Evolutionary conservation across 1,140 invertebrate genomes (phyloP), one percentile per base, ranked within the genome.

Genomic region (Glomeris maerens): DNA sequence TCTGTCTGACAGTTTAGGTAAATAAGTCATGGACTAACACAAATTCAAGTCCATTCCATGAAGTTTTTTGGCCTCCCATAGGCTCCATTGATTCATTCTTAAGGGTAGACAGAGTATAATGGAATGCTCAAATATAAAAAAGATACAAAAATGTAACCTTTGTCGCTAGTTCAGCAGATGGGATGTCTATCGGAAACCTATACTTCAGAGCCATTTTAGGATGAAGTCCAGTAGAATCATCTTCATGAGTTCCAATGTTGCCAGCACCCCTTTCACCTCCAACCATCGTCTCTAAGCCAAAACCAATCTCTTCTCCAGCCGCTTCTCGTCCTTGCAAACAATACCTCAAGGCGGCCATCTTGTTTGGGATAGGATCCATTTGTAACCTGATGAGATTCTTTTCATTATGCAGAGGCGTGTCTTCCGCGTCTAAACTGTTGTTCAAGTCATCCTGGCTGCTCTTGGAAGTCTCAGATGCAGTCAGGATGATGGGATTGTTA

Each of bases 291-390:
- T 51, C 14, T 57, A 46, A 45, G 14, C 38, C 52, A 22, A n/a
- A 7, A 42, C n/a, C 22, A 45, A 41, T 28, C n/a, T n/a, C n/a
- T 4, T 13, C 41, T 7, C 3, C 27, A 2, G 23, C 36, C 13
- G 52, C 42, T 27, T 49, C 42, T 25, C 49, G 52, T 20, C 57
- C 46, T 47, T 56, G 50, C 7, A 59, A 52, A n/a, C n/a, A n/a
- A n/a, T n/a, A n/a, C n/a, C n/a, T n/a, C n/a, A n/a, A n/a, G n/a
- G n/a, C n/a, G 29, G 54, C 46, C 49, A 55, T 57, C 39, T 56
- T 52, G 38, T 57, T 57, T 50, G 51, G 53, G 27, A 42, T 36
- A 4, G 57, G 54, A 47, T 59, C 57, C 53, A 56, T 55, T 42
- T 55, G 55, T 27, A 59, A 51, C 42, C 58, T 54, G 38, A 59